These are phyloP conservation scores for Crocallis elinguaria DNA, from an alignment of 2,888 invertebrate species.

Conservation along the genomic window DNA sequence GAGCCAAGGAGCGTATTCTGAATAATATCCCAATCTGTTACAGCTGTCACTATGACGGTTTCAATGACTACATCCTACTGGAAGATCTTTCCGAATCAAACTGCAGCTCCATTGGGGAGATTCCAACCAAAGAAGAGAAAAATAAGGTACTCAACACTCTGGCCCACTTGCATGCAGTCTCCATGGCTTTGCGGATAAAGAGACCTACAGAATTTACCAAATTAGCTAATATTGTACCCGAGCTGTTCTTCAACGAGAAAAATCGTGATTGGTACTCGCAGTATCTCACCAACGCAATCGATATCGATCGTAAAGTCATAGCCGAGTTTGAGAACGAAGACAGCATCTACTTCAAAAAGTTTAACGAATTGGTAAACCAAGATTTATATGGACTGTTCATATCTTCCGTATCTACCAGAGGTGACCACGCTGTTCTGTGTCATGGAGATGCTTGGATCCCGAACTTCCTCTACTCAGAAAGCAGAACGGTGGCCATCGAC, in stretches of 20 bases:
- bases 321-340: slow-evolving; percentile 48
- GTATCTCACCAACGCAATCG: slow-evolving; percentile 51
- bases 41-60: slow-evolving; percentile 48
- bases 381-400: slow-evolving; percentile 54
- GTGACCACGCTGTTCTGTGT: slow-evolving; percentile 50
- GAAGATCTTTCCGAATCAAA: slow-evolving; percentile 55
- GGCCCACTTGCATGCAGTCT: slow-evolving; percentile 64
- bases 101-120: slow-evolving; percentile 42
- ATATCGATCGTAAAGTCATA: slow-evolving; percentile 49
- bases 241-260: slow-evolving; percentile 52
- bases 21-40: slow-evolving; percentile 53
- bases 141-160: slow-evolving; percentile 49
- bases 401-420: slow-evolving; percentile 36
- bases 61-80: slow-evolving; percentile 57
- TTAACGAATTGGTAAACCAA: slow-evolving; percentile 42
- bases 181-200: slow-evolving; percentile 51
- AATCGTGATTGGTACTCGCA: slow-evolving; percentile 54
- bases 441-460: slow-evolving; percentile 65
- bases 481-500: slow-evolving; percentile 54
- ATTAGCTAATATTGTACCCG: slow-evolving; percentile 45
- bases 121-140: slow-evolving; percentile 45
- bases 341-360: slow-evolving; percentile 56
- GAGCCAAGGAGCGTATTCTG: slow-evolving; percentile 54
- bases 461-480: slow-evolving; percentile 55
- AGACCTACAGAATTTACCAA: slow-evolving; percentile 48